These are phyloP conservation scores for Marmota flaviventris DNA, from an alignment of 2,113 vertebrate genomes.

Conservation along the genomic window DNA sequence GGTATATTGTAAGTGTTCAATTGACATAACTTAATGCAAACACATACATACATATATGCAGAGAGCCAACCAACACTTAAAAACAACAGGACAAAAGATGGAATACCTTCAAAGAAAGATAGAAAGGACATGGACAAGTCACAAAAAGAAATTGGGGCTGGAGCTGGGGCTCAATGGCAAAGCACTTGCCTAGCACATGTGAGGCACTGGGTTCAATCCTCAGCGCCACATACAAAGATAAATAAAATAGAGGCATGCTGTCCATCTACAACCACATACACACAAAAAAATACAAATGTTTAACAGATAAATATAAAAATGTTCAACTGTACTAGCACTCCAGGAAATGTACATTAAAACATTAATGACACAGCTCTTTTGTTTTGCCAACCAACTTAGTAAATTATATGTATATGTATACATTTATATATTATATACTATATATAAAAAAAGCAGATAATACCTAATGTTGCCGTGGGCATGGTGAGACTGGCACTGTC, in stretches of 20 bases:
- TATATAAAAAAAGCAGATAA: conserved; percentile 56
- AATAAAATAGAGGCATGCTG: no score
- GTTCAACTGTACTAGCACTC: not conserved
- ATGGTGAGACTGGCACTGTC: conserved; percentile 78
- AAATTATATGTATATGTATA: not conserved
- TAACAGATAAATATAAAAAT: conserved; percentile 29
- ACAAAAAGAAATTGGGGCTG: conserved; percentile 50
- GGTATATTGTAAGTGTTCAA: not conserved
- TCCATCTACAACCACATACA: no score
- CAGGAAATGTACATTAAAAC: not conserved
- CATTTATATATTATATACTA: not conserved
- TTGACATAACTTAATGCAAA: conserved; percentile 2
- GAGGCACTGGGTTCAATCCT: no score
- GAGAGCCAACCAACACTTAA: not conserved
- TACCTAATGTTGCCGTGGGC: conserved; percentile 80
- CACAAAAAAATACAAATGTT: not conserved
- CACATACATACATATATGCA: not conserved
- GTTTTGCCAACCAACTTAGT: conserved; percentile 64
- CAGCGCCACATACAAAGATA: no score
- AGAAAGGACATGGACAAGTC: conserved; percentile 76
- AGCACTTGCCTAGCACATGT: no score
- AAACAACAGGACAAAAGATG: conserved; percentile 2
- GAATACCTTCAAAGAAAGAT: conserved; percentile 18
- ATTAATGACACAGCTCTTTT: not conserved
- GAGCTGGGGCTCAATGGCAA: no score